phyloP scores from a whole-genome alignment of 2,888 invertebrate genomes.

The Mactromeris polynyma region DNA sequence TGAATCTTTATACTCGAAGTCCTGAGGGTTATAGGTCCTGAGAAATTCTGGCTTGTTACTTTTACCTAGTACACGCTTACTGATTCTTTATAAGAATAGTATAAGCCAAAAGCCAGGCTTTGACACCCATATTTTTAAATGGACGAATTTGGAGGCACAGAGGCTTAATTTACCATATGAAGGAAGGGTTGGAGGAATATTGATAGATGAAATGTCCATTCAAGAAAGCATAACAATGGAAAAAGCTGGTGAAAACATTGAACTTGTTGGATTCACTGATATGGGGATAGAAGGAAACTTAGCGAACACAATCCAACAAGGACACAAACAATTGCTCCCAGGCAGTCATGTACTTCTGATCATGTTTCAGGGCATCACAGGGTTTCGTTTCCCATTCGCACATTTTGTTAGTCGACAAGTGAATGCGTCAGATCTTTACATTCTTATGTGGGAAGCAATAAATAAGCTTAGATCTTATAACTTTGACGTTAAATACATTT shows the following conservation, averaged over 20 bases:
- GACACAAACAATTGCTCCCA: constrained; percentile 6
- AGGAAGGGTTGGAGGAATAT: background rate
- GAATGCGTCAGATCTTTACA: constrained; percentile 42
- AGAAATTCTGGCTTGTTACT: background rate
- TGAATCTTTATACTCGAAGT: background rate
- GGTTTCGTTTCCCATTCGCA: constrained; percentile 61
- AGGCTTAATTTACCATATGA: background rate
- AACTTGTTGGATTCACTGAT: constrained; percentile 47
- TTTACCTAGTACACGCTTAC: background rate
- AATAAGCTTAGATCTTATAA: background rate
- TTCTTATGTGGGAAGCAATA: constrained; percentile 44
- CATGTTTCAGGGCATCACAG: constrained; percentile 52
- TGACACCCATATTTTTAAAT: background rate
- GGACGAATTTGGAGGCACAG: background rate
- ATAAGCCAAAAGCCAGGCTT: background rate
- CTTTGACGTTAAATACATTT: constrained; percentile 30
- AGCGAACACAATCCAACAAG: background rate
- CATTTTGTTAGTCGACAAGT: constrained; percentile 45
- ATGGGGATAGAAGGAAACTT: constrained; percentile 24
- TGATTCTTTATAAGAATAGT: background rate
- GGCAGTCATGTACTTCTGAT: constrained; percentile 41
- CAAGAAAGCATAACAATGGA: constrained; percentile 51
- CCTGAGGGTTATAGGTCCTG: background rate
- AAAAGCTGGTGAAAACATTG: constrained; percentile 17
- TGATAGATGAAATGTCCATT: constrained; percentile 58